phyloP scores from a whole-genome alignment of 1,140 invertebrate genomes.

The Scaptomyza pallida region DNA sequence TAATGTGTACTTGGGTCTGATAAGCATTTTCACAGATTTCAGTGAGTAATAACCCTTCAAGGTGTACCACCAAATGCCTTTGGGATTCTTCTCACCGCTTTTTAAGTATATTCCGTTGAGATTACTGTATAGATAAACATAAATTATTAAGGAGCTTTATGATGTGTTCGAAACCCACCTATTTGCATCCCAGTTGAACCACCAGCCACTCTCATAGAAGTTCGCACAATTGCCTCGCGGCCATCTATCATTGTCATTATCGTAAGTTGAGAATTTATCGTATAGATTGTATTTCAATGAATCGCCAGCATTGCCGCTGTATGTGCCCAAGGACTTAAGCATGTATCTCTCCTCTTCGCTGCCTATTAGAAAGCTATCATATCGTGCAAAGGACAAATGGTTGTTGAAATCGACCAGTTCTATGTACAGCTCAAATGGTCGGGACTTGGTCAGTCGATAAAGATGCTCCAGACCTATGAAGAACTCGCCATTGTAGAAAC shows the following conservation, averaged over 20 bases:
- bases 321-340: slow-evolving; percentile 87
- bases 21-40: slow-evolving; percentile 27
- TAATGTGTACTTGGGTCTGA: slow-evolving; percentile 32
- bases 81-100: not conserved
- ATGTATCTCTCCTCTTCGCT: slow-evolving; percentile 87
- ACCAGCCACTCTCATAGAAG: slow-evolving; percentile 87
- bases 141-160: not conserved
- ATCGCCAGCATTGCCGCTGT: slow-evolving; percentile 88
- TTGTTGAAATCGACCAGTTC: slow-evolving; percentile 86
- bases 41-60: slow-evolving; percentile 14
- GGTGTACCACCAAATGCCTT: slow-evolving; percentile 43
- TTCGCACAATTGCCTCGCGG: slow-evolving; percentile 87
- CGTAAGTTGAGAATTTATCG: slow-evolving; percentile 88
- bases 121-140: slow-evolving; percentile 35
- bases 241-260: slow-evolving; percentile 88
- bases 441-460: slow-evolving; percentile 29
- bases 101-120: slow-evolving; percentile 42
- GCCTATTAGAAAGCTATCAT: slow-evolving; percentile 87
- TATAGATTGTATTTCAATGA: slow-evolving; percentile 88
- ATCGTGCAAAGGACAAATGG: slow-evolving; percentile 85
- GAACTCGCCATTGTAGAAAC: slow-evolving; percentile 26
- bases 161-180: slow-evolving; percentile 30
- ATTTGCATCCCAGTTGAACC: slow-evolving; percentile 85
- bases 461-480: slow-evolving; percentile 39
- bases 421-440: slow-evolving; percentile 81